These are phyloP conservation scores for Teleopsis dalmanni DNA, from an alignment of 1,140 invertebrate species.

Conservation along the genomic window DNA sequence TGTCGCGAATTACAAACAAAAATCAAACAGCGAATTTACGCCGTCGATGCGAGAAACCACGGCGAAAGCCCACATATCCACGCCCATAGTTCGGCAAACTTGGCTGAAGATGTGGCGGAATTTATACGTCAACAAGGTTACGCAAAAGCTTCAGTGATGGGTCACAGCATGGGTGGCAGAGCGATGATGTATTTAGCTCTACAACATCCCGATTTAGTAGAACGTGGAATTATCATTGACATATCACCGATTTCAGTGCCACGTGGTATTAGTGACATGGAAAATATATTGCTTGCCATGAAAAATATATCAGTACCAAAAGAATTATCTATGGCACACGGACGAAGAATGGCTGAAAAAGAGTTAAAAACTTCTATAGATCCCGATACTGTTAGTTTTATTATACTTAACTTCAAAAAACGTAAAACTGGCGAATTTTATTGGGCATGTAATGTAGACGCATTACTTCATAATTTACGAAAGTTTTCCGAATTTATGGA, in stretches of 20 bases:
- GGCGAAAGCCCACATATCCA: slow-evolving; percentile 76
- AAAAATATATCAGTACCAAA: slow-evolving; percentile 50
- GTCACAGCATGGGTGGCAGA: slow-evolving; percentile 88
- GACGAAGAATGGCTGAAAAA: slow-evolving; percentile 52
- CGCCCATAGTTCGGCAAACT: slow-evolving; percentile 60
- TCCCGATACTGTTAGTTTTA: slow-evolving; percentile 48
- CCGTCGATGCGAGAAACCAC: slow-evolving; percentile 84
- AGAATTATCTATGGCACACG: slow-evolving; percentile 57
- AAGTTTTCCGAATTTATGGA: slow-evolving; percentile 59
- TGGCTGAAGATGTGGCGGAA: slow-evolving; percentile 66
- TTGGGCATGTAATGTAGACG: slow-evolving; percentile 51
- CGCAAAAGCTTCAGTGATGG: slow-evolving; percentile 60
- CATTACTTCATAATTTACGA: slow-evolving; percentile 57
- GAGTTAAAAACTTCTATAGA: slow-evolving; percentile 46
- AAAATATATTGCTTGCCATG: slow-evolving; percentile 60
- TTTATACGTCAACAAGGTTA: slow-evolving; percentile 46
- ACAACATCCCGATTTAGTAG: slow-evolving; percentile 65
- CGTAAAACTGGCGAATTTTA: slow-evolving; percentile 23
- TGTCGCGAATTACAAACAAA: slow-evolving; percentile 63
- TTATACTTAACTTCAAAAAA: slow-evolving; percentile 45
- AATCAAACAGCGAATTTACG: slow-evolving; percentile 55
- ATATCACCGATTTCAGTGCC: slow-evolving; percentile 68
- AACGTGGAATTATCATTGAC: slow-evolving; percentile 75
- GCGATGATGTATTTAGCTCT: slow-evolving; percentile 73
- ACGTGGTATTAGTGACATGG: slow-evolving; percentile 55